Percentiles rank a stretch among this genome's conserved stretches.
phyloP scores from a whole-genome alignment of 2,797 vertebrate species.

The Nasua narica region DNA sequence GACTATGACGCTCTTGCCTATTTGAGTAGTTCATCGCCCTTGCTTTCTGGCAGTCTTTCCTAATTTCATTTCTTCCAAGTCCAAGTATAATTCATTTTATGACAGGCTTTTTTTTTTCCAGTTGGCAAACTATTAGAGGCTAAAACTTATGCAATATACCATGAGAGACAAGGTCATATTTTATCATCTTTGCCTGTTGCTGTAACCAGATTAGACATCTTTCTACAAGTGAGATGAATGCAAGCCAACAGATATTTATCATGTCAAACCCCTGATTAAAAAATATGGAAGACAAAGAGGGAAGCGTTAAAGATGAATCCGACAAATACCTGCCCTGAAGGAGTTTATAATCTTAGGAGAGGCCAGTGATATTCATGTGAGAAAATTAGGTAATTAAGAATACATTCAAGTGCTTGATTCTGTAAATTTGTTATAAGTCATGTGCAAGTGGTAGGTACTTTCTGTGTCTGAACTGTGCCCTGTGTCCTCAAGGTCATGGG shows the following conservation, averaged over 20 bases:
- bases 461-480: accelerated
- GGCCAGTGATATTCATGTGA: not conserved
- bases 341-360: not conserved
- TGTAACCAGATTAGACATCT: conserved; percentile 65
- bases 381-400: not conserved
- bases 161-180: conserved; percentile 69
- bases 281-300: not conserved
- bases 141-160: conserved; percentile 62
- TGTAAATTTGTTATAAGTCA: not conserved
- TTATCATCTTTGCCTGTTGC: conserved; percentile 56
- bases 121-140: conserved; percentile 60
- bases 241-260: conserved; percentile 52
- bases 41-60: conserved; percentile 43
- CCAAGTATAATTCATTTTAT: conserved; percentile 67
- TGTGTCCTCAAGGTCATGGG: not conserved
- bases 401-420: not conserved
- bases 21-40: conserved; percentile 13
- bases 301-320: not conserved
- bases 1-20: not conserved
- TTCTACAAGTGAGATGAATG: conserved; percentile 59
- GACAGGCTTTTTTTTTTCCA: conserved; percentile 46
- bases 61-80: conserved; percentile 60
- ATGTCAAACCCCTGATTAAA: conserved; percentile 24
- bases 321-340: not conserved
- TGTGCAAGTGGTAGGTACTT: not conserved